These are phyloP conservation scores for Hephaestus fuliginosus DNA, from an alignment of 2,797 vertebrate species.

Conservation along the genomic window DNA sequence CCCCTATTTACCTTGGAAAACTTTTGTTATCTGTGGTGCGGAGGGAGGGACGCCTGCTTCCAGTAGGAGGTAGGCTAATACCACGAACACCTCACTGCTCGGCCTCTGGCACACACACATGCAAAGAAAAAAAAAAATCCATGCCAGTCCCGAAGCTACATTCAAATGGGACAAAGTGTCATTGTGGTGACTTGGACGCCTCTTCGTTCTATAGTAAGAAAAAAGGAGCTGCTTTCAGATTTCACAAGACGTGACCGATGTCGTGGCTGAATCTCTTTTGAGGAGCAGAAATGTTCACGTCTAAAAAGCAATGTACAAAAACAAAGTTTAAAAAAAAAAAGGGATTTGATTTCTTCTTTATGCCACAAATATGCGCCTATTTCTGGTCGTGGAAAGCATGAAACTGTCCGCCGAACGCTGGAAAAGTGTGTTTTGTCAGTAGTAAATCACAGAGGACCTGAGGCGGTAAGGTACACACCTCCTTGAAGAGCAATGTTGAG, in stretches of 20 bases:
- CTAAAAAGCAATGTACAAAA: background rate
- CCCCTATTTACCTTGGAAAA: constrained; percentile 78
- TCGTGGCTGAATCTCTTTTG: constrained; percentile 6
- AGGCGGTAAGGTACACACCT: constrained; percentile 74
- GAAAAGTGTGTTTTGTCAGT: constrained; percentile 72
- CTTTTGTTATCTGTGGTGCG: constrained; percentile 74
- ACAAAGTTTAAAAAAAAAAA: constrained; percentile 3
- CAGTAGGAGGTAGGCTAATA: constrained; percentile 84
- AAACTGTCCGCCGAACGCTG: constrained; percentile 53
- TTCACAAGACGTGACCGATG: constrained; percentile 5
- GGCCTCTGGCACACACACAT: constrained; percentile 55
- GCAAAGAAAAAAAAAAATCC: constrained; percentile 1
- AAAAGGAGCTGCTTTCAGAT: background rate
- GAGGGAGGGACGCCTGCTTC: constrained; percentile 70
- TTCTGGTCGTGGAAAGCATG: constrained; percentile 49
- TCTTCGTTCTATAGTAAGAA: constrained; percentile 11
- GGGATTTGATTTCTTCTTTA: constrained; percentile 42
- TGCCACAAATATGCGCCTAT: constrained; percentile 64
- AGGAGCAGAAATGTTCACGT: background rate
- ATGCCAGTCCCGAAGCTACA: constrained; percentile 56
- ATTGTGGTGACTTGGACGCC: constrained; percentile 27
- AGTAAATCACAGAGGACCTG: constrained; percentile 78
- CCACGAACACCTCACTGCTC: constrained; percentile 68
- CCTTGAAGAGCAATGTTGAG: constrained; percentile 71
- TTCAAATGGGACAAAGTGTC: constrained; percentile 67